phyloP scores from a whole-genome alignment of 2,113 vertebrate species.

The Narcine bancroftii region DNA sequence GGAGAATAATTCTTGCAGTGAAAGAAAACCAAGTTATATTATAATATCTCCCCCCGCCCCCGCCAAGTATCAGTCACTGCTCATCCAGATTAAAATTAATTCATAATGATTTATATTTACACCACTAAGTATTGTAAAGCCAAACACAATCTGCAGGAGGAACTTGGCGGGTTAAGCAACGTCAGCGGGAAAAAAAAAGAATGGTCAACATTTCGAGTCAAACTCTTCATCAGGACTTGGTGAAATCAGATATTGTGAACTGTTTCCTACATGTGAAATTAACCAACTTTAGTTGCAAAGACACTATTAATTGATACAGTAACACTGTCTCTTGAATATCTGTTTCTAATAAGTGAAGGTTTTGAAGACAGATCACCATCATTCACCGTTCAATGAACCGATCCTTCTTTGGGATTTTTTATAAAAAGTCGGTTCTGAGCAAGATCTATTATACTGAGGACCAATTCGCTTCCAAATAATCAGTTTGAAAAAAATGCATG shows the following conservation, averaged over 20 bases:
- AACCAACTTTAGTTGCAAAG: not conserved
- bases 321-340: not conserved
- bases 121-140: not conserved
- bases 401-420: not conserved
- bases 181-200: too few relatives aligned
- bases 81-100: not conserved
- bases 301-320: not conserved
- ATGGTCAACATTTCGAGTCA: too few relatives aligned
- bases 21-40: not conserved
- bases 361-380: not conserved
- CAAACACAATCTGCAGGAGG: too few relatives aligned
- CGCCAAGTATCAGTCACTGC: not conserved
- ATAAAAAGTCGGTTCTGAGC: not conserved
- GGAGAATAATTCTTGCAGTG: not conserved
- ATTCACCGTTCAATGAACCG: not conserved
- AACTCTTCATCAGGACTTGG: too few relatives aligned
- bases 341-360: not conserved
- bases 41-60: too few relatives aligned
- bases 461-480: not conserved
- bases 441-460: not conserved
- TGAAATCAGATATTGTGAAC: not conserved
- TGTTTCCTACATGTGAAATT: not conserved
- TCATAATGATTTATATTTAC: not conserved
- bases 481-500: not conserved
- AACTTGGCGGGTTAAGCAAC: too few relatives aligned